These are phyloP conservation scores for Megalurothrips usitatus DNA, from an alignment of 2,888 invertebrate species.

Conservation along the genomic window DNA sequence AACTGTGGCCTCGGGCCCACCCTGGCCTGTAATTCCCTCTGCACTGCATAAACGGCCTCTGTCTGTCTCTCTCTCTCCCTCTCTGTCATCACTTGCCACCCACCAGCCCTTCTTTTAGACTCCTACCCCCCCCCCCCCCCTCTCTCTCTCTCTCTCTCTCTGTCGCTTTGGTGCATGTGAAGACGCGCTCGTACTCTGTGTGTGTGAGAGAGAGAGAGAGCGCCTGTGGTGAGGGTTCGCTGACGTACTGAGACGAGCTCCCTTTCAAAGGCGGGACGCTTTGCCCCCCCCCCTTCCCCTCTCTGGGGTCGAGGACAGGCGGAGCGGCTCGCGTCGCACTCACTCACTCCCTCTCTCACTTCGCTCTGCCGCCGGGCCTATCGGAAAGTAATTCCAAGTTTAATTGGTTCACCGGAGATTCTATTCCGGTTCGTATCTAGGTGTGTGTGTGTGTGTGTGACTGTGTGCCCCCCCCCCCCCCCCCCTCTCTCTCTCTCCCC, in stretches of 20 bases:
- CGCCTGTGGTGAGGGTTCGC: background rate
- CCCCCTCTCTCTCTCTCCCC: background rate
- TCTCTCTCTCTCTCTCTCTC: too few relatives aligned
- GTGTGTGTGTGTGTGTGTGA: background rate
- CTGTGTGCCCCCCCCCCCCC: background rate
- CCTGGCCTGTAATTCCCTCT: constrained; percentile 2
- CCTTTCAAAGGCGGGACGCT: background rate
- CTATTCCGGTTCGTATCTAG: background rate
- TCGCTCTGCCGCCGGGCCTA: background rate
- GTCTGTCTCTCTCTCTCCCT: background rate
- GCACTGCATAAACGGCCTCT: background rate
- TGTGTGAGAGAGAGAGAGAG: background rate
- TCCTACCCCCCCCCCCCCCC: too few relatives aligned
- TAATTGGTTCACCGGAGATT: constrained; percentile 19
- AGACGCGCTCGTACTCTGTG: background rate
- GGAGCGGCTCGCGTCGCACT: too few relatives aligned
- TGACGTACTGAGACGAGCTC: background rate
- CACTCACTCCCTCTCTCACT: background rate
- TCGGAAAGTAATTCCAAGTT: constrained; percentile 25
- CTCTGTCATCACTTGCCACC: background rate
- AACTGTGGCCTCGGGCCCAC: background rate
- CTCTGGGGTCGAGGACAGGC: too few relatives aligned
- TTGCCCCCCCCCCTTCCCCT: background rate
- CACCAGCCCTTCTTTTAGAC: too few relatives aligned
- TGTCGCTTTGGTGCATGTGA: too few relatives aligned